Conservation (phyloP, 1,140 invertebrate genomes). For the Lordiphosa mommai region DNA sequence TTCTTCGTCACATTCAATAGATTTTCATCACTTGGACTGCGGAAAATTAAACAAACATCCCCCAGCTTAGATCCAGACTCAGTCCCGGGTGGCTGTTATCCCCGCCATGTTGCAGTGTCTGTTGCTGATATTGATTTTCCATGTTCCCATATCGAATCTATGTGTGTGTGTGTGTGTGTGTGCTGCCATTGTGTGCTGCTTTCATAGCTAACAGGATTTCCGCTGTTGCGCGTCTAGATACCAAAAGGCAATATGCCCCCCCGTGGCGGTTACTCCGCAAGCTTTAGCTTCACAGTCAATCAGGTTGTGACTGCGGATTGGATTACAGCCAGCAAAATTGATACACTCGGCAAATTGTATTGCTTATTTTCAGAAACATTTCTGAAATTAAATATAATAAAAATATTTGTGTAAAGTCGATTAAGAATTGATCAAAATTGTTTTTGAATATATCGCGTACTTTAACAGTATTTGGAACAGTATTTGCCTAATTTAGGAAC, state of each 20-base stretch:
- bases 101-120: conserved; percentile 13
- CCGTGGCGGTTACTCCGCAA: conserved; percentile 5
- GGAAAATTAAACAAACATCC: conserved; percentile 76
- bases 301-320: conserved; percentile 5
- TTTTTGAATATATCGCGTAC: no score
- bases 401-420: no score
- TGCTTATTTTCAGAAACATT: no score
- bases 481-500: no score
- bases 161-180: background rate
- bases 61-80: conserved; percentile 32
- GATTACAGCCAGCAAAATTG: conserved; percentile 2
- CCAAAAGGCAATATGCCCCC: conserved; percentile 23
- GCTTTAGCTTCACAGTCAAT: conserved; percentile 29
- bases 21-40: conserved; percentile 72
- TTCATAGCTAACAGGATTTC: conserved; percentile 56
- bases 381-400: no score
- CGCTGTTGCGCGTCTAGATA: conserved; percentile 41
- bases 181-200: conserved; percentile 16
- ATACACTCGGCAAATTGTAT: no score
- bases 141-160: conserved; percentile 11
- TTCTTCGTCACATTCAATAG: conserved; percentile 62
- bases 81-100: conserved; percentile 14
- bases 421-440: no score
- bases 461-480: no score
- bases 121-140: conserved; percentile 60